phyloP scores from a whole-genome alignment of 2,113 vertebrate species.

The Agapornis roseicollis region DNA sequence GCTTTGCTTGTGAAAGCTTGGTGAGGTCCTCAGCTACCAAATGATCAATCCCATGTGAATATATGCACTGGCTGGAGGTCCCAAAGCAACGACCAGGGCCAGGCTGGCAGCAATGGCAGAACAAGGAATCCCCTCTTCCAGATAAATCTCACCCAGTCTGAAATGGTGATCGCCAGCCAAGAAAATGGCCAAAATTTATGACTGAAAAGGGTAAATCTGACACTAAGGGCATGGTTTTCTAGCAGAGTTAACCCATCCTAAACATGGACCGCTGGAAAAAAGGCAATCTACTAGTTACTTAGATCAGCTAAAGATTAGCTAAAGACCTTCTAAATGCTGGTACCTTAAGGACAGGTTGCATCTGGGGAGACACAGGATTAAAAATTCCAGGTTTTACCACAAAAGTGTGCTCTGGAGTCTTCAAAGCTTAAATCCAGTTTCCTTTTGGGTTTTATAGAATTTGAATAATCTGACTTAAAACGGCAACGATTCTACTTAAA shows the following conservation, averaged over 20 bases:
- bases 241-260: not conserved
- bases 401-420: not conserved
- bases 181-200: not conserved
- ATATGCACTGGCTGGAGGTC: accelerated
- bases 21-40: not conserved
- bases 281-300: not conserved
- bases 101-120: not conserved
- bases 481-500: not conserved
- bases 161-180: not conserved
- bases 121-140: not conserved
- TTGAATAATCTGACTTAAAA: slow-evolving; percentile 1
- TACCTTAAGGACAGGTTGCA: not conserved
- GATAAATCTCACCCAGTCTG: not conserved
- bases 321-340: not conserved
- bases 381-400: not conserved
- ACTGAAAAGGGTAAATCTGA: not conserved
- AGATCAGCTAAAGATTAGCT: not conserved
- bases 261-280: not conserved
- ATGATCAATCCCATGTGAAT: not conserved
- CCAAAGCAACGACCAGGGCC: not conserved
- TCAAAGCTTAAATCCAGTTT: slow-evolving; percentile 44
- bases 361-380: not conserved
- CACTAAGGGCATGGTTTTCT: not conserved
- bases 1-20: not conserved
- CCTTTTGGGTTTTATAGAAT: not conserved